Percentiles rank a stretch among this genome's conserved stretches.
Evolutionary conservation across 2,113 vertebrate genomes (phyloP).

Genomic region (Gymnorhina tibicen): DNA sequence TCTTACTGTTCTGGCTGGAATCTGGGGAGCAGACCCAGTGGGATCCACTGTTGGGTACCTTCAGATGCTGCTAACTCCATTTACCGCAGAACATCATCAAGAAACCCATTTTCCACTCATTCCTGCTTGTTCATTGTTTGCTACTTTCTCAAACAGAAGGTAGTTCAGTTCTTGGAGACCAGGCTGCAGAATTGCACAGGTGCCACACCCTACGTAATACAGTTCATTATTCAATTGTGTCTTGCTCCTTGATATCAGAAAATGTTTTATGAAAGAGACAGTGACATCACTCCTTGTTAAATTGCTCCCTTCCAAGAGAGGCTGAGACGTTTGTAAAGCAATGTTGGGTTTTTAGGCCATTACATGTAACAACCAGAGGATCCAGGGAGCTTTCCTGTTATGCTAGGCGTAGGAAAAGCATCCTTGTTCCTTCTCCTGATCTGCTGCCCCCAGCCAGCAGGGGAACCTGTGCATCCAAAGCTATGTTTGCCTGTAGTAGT

Average conservation of each 20-base stretch:
- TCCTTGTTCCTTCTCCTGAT: neutral
- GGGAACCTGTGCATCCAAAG: neutral
- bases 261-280: neutral
- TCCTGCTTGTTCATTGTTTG: neutral
- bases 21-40: neutral
- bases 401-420: neutral
- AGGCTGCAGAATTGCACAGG: neutral
- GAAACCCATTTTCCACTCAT: neutral
- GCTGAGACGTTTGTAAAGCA: neutral
- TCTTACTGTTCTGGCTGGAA: neutral
- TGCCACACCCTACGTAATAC: accelerated
- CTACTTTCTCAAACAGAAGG: neutral
- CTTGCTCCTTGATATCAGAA: neutral
- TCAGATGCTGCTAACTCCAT: neutral
- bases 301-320: neutral
- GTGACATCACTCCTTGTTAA: neutral
- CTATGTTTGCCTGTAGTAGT: neutral
- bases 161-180: neutral
- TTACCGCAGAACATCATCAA: neutral
- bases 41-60: neutral
- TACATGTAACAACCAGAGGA: neutral
- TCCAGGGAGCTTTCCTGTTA: neutral
- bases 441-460: neutral
- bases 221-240: neutral
- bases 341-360: neutral